Evolutionary conservation across 2,797 vertebrate genomes (phyloP), one percentile per base, ranked within the genome.

Genomic region (Chanos chanos): DNA sequence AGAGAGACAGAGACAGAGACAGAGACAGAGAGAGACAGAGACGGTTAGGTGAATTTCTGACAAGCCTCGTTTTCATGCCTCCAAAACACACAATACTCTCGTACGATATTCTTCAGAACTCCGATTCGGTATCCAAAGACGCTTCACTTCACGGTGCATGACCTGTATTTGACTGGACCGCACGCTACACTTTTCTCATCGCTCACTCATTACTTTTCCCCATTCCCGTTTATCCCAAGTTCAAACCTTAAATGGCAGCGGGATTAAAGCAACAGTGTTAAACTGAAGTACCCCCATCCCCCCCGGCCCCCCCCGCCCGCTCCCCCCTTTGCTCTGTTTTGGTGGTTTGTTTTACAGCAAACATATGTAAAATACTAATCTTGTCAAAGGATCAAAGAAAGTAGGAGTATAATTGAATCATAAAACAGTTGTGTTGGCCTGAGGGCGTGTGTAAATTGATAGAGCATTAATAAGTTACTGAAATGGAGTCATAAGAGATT

Each of bases 151-250:
- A n/a, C n/a, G n/a, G n/a, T n/a, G n/a, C n/a, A n/a, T n/a, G n/a
- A n/a, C n/a, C n/a, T n/a, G n/a, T n/a, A n/a, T n/a, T n/a, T n/a
- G n/a, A n/a, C n/a, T n/a, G n/a, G n/a, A n/a, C n/a, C n/a, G n/a
- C n/a, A n/a, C n/a, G n/a, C n/a, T n/a, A n/a, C n/a, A n/a, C n/a
- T 64, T 28, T 31, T 50, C 44, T 75, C 47, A 45, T 69, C 56
- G 49, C 58, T 21, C 31, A 22, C 33, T 15, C 5, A 16, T 44
- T 31, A 22, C 33, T 15, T 5, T 16, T 44, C 9, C 12, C 5
- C 22, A 16, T 28, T 48, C 48, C 44, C 4, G 44, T 41, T 24
- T 44, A 7, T 8, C 6, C 44, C 48, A 24, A 9, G 24, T 45
- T 16, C 49, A 8, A 10, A 4, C 4, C 49, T 31, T 49, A 18